Evolutionary conservation across 2,888 invertebrate genomes (phyloP).

Genomic region (Diaphora mendica): DNA sequence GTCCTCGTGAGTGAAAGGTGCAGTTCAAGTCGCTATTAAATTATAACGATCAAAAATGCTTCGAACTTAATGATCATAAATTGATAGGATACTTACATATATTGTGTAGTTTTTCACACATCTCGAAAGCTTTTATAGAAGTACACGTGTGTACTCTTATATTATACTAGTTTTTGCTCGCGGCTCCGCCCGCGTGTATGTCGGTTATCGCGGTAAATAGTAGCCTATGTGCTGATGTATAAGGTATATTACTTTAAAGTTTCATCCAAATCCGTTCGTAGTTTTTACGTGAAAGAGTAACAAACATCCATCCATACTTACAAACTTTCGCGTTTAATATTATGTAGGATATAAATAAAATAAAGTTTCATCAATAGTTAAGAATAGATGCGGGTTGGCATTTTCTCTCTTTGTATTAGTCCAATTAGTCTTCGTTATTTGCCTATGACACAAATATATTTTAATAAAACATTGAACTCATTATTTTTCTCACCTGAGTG

Average conservation of each 20-base stretch:
- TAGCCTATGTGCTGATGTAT: too few relatives aligned
- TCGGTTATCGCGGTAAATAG: too few relatives aligned
- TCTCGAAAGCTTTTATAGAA: slow-evolving; percentile 32
- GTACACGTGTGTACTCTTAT: slow-evolving; percentile 28
- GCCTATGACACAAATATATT: too few relatives aligned
- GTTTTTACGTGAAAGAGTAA: too few relatives aligned
- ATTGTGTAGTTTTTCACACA: slow-evolving; percentile 37
- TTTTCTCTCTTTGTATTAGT: not conserved
- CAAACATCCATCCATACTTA: too few relatives aligned
- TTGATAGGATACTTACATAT: slow-evolving; percentile 57
- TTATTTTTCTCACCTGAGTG: not conserved
- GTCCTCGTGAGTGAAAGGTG: slow-evolving; percentile 72
- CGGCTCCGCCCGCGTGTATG: too few relatives aligned
- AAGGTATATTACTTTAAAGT: too few relatives aligned
- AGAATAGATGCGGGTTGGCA: not conserved
- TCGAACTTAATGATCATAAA: slow-evolving; percentile 63
- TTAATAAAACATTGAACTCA: not conserved
- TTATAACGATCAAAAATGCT: slow-evolving; percentile 74
- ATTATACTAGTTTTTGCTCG: too few relatives aligned
- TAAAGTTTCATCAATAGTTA: not conserved
- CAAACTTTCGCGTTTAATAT: too few relatives aligned
- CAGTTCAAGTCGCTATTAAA: slow-evolving; percentile 73
- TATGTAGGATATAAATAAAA: too few relatives aligned
- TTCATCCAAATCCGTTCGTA: too few relatives aligned
- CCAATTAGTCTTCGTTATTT: too few relatives aligned